Percentiles rank a stretch among this genome's conserved stretches.
phyloP scores from a whole-genome alignment of 2,888 invertebrate genomes.

The Spodoptera littoralis region DNA sequence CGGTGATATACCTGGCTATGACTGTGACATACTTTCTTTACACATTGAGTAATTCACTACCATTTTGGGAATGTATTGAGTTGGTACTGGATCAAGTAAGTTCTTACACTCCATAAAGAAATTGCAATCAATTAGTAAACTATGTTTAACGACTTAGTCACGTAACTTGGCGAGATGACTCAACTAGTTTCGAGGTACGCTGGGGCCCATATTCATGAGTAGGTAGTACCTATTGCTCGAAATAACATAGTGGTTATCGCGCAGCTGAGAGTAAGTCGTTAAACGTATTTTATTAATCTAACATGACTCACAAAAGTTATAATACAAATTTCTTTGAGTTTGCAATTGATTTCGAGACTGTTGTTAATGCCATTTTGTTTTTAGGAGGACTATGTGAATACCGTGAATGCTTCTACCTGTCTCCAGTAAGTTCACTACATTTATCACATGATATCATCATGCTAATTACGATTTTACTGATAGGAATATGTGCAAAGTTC shows the following conservation, averaged over 20 bases:
- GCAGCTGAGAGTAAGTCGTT: too few relatives aligned
- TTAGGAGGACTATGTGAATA: slow-evolving; percentile 57
- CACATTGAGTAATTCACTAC: slow-evolving; percentile 86
- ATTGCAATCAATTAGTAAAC: not conserved
- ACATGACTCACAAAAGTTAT: too few relatives aligned
- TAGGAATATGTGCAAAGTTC: too few relatives aligned
- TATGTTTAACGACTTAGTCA: too few relatives aligned
- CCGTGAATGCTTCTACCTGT: slow-evolving; percentile 59
- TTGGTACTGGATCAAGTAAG: slow-evolving; percentile 78
- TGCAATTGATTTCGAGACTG: not conserved
- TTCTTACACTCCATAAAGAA: slow-evolving; percentile 15
- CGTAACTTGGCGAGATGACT: too few relatives aligned
- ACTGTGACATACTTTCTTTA: slow-evolving; percentile 88
- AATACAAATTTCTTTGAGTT: too few relatives aligned
- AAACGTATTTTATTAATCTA: too few relatives aligned
- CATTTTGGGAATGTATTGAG: slow-evolving; percentile 87
- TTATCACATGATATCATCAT: not conserved
- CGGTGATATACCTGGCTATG: slow-evolving; percentile 89
- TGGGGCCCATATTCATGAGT: too few relatives aligned
- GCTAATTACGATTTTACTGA: too few relatives aligned
- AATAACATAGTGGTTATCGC: too few relatives aligned
- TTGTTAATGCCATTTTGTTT: slow-evolving; percentile 30
- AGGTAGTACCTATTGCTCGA: too few relatives aligned
- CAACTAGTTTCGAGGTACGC: too few relatives aligned
- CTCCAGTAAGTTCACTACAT: slow-evolving; percentile 65